Percentiles rank a stretch among this genome's conserved stretches.
Conservation (phyloP, 2,797 vertebrate species). For the Betta splendens region DNA sequence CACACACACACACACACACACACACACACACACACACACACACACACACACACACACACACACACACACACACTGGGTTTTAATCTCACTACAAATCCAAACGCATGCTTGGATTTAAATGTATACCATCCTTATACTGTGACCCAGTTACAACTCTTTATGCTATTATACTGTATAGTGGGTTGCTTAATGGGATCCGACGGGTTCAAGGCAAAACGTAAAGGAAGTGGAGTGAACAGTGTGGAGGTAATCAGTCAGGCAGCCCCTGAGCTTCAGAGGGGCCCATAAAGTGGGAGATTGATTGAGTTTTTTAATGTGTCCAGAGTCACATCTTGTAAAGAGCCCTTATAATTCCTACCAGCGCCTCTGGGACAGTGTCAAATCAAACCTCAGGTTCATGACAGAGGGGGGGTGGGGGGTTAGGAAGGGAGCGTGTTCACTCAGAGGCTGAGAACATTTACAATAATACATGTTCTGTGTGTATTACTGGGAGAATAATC, state of each 20-base stretch:
- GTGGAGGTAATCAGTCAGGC: conserved; percentile 56
- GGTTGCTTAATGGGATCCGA: conserved; percentile 31
- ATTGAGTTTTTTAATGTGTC: conserved; percentile 71
- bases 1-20: too few species aligned
- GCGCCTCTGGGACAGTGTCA: conserved; percentile 51
- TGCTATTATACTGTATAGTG: conserved; percentile 6
- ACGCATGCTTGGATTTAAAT: conserved; percentile 39
- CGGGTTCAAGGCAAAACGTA: conserved; percentile 50
- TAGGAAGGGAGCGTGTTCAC: conserved; percentile 33
- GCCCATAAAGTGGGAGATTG: conserved; percentile 62
- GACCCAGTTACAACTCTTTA: conserved; percentile 11
- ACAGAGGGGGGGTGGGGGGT: conserved; percentile 24
- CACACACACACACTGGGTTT: conserved; percentile 40
- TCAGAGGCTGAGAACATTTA: conserved; percentile 4
- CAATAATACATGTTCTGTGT: too few species aligned
- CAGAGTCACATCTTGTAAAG: conserved; percentile 66
- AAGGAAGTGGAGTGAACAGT: conserved; percentile 44
- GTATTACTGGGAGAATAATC: too few species aligned
- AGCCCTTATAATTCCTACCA: conserved; percentile 48
- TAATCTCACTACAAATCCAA: conserved; percentile 26
- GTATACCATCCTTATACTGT: conserved; percentile 25
- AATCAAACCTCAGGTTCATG: conserved; percentile 58
- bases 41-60: too few species aligned
- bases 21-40: too few species aligned
- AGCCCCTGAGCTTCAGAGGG: conserved; percentile 38